Evolutionary conservation across 2,888 invertebrate genomes (phyloP).

Genomic region (Drosophila rubida): DNA sequence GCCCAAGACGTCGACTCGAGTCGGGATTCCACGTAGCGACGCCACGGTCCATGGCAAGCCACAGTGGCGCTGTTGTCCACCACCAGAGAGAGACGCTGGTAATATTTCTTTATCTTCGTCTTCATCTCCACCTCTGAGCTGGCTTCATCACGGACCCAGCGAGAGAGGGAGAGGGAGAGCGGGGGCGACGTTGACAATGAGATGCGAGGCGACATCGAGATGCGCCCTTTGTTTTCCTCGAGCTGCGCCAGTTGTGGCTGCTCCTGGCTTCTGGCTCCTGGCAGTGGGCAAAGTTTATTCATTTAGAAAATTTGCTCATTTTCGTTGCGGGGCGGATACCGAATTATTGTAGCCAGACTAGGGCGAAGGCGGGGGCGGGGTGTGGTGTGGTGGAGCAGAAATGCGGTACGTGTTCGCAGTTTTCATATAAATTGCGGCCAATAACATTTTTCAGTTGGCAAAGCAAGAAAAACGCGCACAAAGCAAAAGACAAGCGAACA

Average conservation of each 20-base stretch:
- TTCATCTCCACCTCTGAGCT: conserved; percentile 9
- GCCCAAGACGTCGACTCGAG: not conserved
- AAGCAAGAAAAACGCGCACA: conserved; percentile 72
- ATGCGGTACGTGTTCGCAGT: conserved; percentile 73
- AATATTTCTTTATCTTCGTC: conserved; percentile 75
- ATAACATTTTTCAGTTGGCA: conserved; percentile 80
- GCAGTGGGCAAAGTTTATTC: conserved; percentile 75
- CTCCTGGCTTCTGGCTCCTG: conserved; percentile 21
- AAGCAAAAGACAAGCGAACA: conserved; percentile 55
- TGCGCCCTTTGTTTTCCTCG: conserved; percentile 59
- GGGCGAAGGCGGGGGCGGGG: not conserved
- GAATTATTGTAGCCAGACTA: conserved; percentile 60
- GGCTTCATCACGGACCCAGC: conserved; percentile 32
- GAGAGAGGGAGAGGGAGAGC: not conserved
- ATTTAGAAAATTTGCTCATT: conserved; percentile 83
- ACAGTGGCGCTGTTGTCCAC: conserved; percentile 39
- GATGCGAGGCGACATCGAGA: conserved; percentile 63
- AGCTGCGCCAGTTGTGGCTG: not conserved
- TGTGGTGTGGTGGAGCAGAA: conserved; percentile 28
- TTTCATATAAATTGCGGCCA: conserved; percentile 82
- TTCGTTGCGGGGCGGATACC: conserved; percentile 58
- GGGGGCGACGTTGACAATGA: conserved; percentile 52
- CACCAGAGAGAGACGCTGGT: conserved; percentile 41
- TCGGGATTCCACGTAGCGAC: conserved; percentile 14
- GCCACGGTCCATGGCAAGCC: conserved; percentile 2